A percentile compares a stretch with the other conserved stretches of the same genome.
Evolutionary conservation across 2,113 vertebrate species (phyloP).

Genomic region (Podiceps cristatus): DNA sequence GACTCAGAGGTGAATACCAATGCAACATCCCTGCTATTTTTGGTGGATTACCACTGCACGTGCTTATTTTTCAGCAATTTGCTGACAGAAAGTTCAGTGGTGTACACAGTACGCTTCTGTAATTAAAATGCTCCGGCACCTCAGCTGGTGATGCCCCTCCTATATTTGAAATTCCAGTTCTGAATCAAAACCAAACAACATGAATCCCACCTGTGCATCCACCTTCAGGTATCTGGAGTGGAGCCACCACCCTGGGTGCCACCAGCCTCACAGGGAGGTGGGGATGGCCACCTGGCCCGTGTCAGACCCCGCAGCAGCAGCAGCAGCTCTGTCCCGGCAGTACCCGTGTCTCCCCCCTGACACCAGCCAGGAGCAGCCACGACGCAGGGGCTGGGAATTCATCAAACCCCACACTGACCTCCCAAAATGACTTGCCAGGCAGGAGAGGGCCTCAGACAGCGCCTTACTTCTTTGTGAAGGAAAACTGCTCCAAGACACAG

Average conservation of each 20-base stretch:
- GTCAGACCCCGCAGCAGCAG: neutral
- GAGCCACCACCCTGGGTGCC: neutral
- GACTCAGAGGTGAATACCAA: neutral
- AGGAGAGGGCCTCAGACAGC: neutral
- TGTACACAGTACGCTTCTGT: no score
- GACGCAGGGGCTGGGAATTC: neutral
- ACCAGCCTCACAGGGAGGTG: neutral
- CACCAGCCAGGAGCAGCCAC: neutral
- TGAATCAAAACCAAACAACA: neutral
- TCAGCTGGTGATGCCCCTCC: neutral
- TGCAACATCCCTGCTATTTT: neutral
- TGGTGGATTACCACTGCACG: neutral
- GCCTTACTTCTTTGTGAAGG: neutral
- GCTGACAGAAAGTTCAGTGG: neutral
- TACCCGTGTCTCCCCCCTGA: rapidly evolving
- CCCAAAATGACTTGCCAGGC: neutral
- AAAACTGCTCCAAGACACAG: neutral
- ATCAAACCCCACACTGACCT: rapidly evolving
- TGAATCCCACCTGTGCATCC: neutral
- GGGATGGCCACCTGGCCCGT: rapidly evolving
- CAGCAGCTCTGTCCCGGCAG: neutral
- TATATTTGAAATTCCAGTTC: neutral
- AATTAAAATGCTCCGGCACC: neutral
- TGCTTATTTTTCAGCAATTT: neutral
- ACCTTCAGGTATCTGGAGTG: neutral